Percentiles rank a stretch among this genome's conserved stretches.
Conservation (phyloP, 2,797 vertebrate species). For the Simalia tracyae region DNA sequence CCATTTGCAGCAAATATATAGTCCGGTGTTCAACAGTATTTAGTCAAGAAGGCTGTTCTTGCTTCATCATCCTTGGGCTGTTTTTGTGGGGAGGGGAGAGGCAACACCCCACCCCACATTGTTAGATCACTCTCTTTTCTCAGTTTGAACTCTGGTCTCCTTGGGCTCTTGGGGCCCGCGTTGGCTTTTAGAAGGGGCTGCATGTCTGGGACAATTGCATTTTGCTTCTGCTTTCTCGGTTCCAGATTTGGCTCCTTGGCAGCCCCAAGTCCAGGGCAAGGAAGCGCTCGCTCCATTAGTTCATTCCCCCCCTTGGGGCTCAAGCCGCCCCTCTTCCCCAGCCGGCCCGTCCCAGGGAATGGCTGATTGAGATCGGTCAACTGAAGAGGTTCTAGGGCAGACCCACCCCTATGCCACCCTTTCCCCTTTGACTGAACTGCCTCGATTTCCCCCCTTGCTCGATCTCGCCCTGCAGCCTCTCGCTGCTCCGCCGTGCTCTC, state of each 20-base stretch:
- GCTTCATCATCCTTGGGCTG: neutral
- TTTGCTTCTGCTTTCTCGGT: too few species aligned
- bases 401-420: too few species aligned
- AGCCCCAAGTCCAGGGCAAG: too few species aligned
- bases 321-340: neutral
- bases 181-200: neutral
- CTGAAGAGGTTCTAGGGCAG: too few species aligned
- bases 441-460: too few species aligned
- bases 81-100: neutral
- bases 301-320: neutral
- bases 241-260: too few species aligned
- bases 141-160: neutral
- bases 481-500: neutral
- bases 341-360: neutral
- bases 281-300: too few species aligned
- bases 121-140: neutral
- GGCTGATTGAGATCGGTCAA: neutral
- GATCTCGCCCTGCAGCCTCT: neutral
- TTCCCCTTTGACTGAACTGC: too few species aligned
- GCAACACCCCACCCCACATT: too few species aligned
- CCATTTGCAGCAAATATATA: too few species aligned
- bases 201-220: neutral
- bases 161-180: neutral
- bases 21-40: too few species aligned
- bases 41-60: neutral